phyloP scores from a whole-genome alignment of 1,140 invertebrate species.

The Drosophila jambulina region DNA sequence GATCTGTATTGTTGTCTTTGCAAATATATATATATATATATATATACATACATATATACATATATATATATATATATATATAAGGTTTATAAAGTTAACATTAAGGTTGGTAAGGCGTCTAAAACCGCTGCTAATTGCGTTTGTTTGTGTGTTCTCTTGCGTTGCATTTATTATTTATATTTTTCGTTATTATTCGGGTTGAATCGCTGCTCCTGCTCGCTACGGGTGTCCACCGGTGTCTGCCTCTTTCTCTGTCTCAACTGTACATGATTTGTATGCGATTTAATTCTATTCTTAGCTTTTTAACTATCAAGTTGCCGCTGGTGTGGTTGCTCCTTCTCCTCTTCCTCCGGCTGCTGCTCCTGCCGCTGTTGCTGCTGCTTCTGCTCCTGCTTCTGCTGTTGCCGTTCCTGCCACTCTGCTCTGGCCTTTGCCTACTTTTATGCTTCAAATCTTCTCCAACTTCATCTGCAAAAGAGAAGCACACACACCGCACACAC shows the following conservation, averaged over 20 bases:
- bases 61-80: slow-evolving; percentile 3
- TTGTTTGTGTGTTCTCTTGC: slow-evolving; percentile 39
- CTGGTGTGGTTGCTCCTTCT: slow-evolving; percentile 11
- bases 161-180: slow-evolving; percentile 56
- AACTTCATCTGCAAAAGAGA: slow-evolving; percentile 30
- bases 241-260: slow-evolving; percentile 21
- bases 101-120: slow-evolving; percentile 63
- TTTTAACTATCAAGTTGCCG: slow-evolving; percentile 65
- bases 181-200: slow-evolving; percentile 16
- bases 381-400: neutral
- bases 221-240: neutral
- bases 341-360: neutral
- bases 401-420: slow-evolving; percentile 1
- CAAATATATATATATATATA: slow-evolving; percentile 9
- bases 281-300: slow-evolving; percentile 68
- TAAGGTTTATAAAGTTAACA: slow-evolving; percentile 38
- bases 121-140: slow-evolving; percentile 74
- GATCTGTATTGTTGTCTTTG: slow-evolving; percentile 13
- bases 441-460: slow-evolving; percentile 16
- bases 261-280: slow-evolving; percentile 71
- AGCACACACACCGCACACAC: slow-evolving; percentile 23
- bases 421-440: slow-evolving; percentile 19
- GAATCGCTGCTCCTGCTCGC: slow-evolving; percentile 16
- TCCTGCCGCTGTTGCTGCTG: neutral
- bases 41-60: neutral